phyloP scores from a whole-genome alignment of 2,888 invertebrate genomes.

The Ecdyonurus torrentis region DNA sequence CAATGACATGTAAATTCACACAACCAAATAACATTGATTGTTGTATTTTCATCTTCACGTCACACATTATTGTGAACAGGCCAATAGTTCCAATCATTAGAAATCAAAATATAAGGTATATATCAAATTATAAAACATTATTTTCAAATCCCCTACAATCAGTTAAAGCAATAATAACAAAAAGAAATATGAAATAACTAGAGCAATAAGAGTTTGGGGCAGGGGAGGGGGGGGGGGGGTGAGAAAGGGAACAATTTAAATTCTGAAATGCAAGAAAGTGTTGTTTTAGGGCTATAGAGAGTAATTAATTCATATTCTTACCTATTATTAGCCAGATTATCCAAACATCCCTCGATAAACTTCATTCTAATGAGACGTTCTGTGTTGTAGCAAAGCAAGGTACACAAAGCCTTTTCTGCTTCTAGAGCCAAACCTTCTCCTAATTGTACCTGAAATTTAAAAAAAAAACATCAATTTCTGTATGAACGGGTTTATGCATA shows the following conservation, averaged over 20 bases:
- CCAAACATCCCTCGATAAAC: constrained; percentile 86
- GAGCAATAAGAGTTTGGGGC: background rate
- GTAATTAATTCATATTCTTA: constrained; percentile 24
- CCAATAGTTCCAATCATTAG: too few relatives aligned
- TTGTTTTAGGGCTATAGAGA: too few relatives aligned
- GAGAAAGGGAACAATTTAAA: constrained; percentile 10
- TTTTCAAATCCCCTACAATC: too few relatives aligned
- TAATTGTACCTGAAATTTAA: constrained; percentile 45
- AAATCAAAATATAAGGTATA: too few relatives aligned
- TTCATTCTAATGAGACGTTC: constrained; percentile 81
- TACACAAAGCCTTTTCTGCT: constrained; percentile 83
- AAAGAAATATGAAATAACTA: too few relatives aligned
- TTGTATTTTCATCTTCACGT: too few relatives aligned
- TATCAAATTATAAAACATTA: too few relatives aligned
- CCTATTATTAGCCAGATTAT: constrained; percentile 73
- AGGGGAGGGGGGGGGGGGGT: too few relatives aligned
- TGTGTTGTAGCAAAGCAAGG: constrained; percentile 75
- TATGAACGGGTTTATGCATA: background rate
- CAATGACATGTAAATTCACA: too few relatives aligned
- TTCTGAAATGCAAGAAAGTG: constrained; percentile 9
- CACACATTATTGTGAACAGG: too few relatives aligned
- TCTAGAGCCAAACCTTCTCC: constrained; percentile 85
- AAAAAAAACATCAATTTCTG: background rate
- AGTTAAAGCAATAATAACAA: too few relatives aligned
- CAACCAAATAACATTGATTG: too few relatives aligned